phyloP scores from a whole-genome alignment of 2,888 invertebrate genomes.

The Meiosimyza platycephala region DNA sequence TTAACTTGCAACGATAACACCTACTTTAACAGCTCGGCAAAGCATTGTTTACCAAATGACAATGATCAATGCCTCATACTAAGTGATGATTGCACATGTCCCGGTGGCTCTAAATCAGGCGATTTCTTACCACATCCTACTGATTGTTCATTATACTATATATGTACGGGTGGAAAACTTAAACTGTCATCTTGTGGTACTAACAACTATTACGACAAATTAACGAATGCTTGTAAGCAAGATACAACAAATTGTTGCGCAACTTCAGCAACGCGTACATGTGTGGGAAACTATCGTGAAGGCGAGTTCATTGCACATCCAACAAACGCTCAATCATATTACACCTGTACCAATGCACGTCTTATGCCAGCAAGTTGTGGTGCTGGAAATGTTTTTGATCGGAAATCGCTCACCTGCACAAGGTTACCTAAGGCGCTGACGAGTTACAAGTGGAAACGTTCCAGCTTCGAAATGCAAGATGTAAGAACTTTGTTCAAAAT shows the following conservation, averaged over 20 bases:
- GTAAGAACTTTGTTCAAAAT: slow-evolving; percentile 23
- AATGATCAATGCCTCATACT: slow-evolving; percentile 12
- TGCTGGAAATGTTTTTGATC: slow-evolving; percentile 32
- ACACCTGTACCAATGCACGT: slow-evolving; percentile 45
- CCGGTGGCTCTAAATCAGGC: slow-evolving; percentile 20
- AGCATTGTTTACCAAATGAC: slow-evolving; percentile 22
- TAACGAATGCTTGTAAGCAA: slow-evolving; percentile 32
- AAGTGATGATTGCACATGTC: slow-evolving; percentile 28
- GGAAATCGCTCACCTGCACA: not conserved
- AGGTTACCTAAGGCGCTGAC: too few relatives aligned
- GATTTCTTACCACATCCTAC: slow-evolving; percentile 22
- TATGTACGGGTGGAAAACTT: slow-evolving; percentile 43
- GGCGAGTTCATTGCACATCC: slow-evolving; percentile 46
- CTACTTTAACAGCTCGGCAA: slow-evolving; percentile 36
- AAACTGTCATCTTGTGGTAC: slow-evolving; percentile 40
- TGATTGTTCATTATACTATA: slow-evolving; percentile 41
- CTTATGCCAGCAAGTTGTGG: slow-evolving; percentile 49
- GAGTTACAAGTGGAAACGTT: too few relatives aligned
- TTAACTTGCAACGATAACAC: slow-evolving; percentile 43
- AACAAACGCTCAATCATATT: slow-evolving; percentile 44
- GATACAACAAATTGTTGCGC: slow-evolving; percentile 33
- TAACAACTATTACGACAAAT: slow-evolving; percentile 42
- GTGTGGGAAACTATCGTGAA: slow-evolving; percentile 46
- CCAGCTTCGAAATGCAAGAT: not conserved
- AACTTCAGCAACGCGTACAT: slow-evolving; percentile 30